Base-by-base conservation (phyloP, 2,888 invertebrate genomes). In the Sesia bembeciformis region DNA sequence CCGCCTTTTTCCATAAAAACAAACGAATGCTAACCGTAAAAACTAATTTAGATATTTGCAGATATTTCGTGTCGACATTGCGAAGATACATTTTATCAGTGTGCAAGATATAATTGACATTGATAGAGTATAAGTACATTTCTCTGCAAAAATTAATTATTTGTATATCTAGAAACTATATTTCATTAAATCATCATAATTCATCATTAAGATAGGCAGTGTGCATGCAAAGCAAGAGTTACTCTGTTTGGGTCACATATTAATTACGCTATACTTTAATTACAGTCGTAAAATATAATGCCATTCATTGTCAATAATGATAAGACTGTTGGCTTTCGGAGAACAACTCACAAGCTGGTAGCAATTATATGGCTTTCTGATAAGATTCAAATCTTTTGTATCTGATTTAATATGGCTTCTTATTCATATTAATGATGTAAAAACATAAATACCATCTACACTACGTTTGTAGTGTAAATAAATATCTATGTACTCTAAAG, bases 301-400 rank as follows among this genome's bases (percentile, higher is more conserved):
- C 59, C 55, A 61, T 66, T 68, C 64, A 66, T 66, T 72, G 68
- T 70, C 63, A 67, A 66, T 60, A 63, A 52, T 65, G 72, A 76
- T 76, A 76, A 70, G 61, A 58, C 52, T 57, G 58, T 60, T 58
- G 65, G 57, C 61, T 62, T 57, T 4, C 52, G 3, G 8, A 6
- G 52, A 61, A 56, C 57, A 63, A 62, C 60, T 57, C 64, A 66
- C 61, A 65, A 61, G 59, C 65, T 66, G 63, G 66, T 64, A 72
- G 65, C 65, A 42, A 40, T 49, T 43, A 49, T 63, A 64, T 68
- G 67, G 62, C 61, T 60, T 55, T 51, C n/a, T 66, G 81, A 78
- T 76, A 81, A 74, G 68, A 70, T 65, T 63, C 55, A 72, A 67
- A 65, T 65, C 64, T 62, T 52, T 58, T 60, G 60, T 57, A 63